Percentiles rank a stretch among this genome's conserved stretches.
Evolutionary conservation across 2,113 vertebrate genomes (phyloP).

Genomic region (Cariama cristata): DNA sequence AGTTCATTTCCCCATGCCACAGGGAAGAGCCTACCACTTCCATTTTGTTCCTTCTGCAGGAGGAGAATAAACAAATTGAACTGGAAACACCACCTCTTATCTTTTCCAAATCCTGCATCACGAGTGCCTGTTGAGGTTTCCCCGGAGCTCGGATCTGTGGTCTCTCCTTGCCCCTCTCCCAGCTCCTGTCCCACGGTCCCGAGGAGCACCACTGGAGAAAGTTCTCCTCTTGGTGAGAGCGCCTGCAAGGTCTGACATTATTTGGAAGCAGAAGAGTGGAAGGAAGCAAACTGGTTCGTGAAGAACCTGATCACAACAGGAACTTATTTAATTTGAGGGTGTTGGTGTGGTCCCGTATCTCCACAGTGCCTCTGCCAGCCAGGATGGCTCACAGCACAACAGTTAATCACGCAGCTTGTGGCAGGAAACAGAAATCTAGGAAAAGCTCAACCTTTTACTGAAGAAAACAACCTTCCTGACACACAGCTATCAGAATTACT

Average conservation of each 20-base stretch:
- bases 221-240: background rate
- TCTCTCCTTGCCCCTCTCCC: background rate
- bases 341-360: background rate
- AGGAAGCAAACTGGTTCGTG: background rate
- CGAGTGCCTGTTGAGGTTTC: background rate
- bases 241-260: background rate
- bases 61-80: background rate
- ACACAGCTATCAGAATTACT: background rate
- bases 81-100: accelerated
- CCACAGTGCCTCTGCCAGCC: background rate
- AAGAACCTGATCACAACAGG: background rate
- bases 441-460: background rate
- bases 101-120: background rate
- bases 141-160: accelerated
- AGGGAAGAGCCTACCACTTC: background rate
- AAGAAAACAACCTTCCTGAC: background rate
- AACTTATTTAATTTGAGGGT: background rate
- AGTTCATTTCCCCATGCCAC: background rate
- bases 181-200: background rate
- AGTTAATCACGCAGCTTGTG: background rate
- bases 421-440: background rate
- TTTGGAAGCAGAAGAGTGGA: background rate
- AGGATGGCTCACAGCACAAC: background rate
- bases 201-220: background rate
- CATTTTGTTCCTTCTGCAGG: too few species aligned